Base-by-base conservation (phyloP, 2,888 invertebrate species). In the Eurois occulta region DNA sequence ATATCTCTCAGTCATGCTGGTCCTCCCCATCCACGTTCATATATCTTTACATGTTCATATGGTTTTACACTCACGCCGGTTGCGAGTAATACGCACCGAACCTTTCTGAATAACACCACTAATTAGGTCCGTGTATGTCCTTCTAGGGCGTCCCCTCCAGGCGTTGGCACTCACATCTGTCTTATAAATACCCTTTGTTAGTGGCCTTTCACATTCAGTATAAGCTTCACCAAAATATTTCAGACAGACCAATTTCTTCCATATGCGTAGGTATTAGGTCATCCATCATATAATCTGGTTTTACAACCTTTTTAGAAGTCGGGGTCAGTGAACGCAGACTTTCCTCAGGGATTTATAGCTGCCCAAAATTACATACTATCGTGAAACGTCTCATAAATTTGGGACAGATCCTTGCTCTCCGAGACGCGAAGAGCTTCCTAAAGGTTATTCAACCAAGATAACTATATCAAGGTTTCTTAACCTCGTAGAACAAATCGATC, bases 261-360 rank as follows among this genome's bases (percentile, higher is more conserved):
- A 28, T 5, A 48, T 8, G 7, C 16, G 18, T 32, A 41, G 8
- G 16, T 41, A 67, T n/a, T 28, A 24, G 18, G 21, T 28, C 24
- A 28, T 52, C 60, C 41, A 72, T 41, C 18, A 18, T 41, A n/a
- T 65, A 65, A 41, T 65, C 41, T n/a, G n/a, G 32, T 60, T 79
- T 78, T 48, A 28, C 70, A 41, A 38, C 48, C 11, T 60, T 28
- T 16, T 10, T 4, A 41, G 21, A 60, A 32, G 46, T 58, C n/a
- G 32, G 6, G 11, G 21, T 48, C 16, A 35, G 16, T 65, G 65
- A 65, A 65, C 65, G 65, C 52, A 28, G 8, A 8, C 21, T 52
- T 8, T n/a, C n/a, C n/a, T n/a, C n/a, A n/a, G 16, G 28, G 52
- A 38, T 52, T 80, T 55, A 72, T n/a, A n/a, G 35, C 52, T 35